Evolutionary conservation across 1,140 invertebrate genomes (phyloP).

Genomic region (Orius laevigatus): DNA sequence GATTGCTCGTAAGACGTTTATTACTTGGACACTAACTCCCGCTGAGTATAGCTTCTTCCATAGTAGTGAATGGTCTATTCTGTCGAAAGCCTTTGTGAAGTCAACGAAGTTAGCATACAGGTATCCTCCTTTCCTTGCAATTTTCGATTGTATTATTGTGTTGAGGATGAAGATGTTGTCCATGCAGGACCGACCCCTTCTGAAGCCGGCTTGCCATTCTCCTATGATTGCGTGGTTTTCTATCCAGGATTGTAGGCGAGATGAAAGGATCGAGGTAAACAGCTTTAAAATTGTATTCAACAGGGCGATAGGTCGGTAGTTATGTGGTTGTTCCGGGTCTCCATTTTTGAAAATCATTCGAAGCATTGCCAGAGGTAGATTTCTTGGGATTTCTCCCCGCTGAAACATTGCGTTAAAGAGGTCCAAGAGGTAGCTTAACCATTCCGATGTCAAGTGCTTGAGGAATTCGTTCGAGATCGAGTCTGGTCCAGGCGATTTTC

Average conservation of each 20-base stretch:
- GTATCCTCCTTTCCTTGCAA: neutral
- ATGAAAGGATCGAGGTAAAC: constrained; percentile 18
- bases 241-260: constrained; percentile 17
- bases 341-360: constrained; percentile 17
- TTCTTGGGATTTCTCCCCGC: constrained; percentile 4
- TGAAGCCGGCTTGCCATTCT: constrained; percentile 20
- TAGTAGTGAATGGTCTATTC: neutral
- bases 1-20: constrained; percentile 1
- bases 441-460: constrained; percentile 11
- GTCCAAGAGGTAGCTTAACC: neutral
- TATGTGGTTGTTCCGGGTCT: constrained; percentile 15
- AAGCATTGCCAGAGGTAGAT: constrained; percentile 5
- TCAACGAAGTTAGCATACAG: neutral
- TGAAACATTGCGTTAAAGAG: constrained; percentile 15
- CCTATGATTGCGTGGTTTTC: constrained; percentile 16
- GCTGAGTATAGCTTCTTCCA: constrained; percentile 5
- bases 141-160: neutral
- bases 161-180: constrained; percentile 18
- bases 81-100: neutral
- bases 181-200: constrained; percentile 15
- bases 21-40: neutral
- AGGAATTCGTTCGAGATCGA: constrained; percentile 12
- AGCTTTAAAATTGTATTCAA: constrained; percentile 20
- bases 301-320: constrained; percentile 20
- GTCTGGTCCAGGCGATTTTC: constrained; percentile 18